These are phyloP conservation scores for Okapia johnstoni DNA, from an alignment of 2,113 vertebrate genomes.

Conservation along the genomic window DNA sequence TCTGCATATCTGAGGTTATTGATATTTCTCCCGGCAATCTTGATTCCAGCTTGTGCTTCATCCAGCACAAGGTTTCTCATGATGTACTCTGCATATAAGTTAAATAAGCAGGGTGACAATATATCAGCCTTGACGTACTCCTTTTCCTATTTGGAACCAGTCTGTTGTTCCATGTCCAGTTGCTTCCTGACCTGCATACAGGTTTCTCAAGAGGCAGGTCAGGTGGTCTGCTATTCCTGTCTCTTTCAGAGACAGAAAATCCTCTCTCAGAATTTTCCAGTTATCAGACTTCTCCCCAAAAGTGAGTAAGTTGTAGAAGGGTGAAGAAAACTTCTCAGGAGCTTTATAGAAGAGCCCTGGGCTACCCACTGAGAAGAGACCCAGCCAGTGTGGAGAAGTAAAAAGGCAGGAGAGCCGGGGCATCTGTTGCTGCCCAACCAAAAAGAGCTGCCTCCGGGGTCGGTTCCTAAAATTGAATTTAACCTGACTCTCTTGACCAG, in stretches of 20 bases:
- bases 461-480: not conserved
- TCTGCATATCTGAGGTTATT: not conserved
- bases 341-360: not conserved
- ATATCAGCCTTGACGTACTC: not conserved
- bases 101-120: not conserved
- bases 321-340: not conserved
- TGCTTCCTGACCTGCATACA: not conserved
- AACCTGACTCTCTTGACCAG: not conserved
- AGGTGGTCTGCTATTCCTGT: not conserved
- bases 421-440: accelerated
- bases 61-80: not conserved
- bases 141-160: accelerated
- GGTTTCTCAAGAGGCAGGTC: not conserved
- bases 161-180: not conserved
- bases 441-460: no score
- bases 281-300: not conserved
- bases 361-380: not conserved
- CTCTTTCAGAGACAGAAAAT: not conserved
- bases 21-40: not conserved
- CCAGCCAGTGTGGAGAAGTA: not conserved
- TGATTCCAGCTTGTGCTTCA: not conserved
- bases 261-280: not conserved
- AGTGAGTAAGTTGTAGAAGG: not conserved
- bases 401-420: not conserved
- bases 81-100: not conserved